Evolutionary conservation across 2,888 invertebrate species (phyloP).

Genomic region (Xanthorhoe designata): DNA sequence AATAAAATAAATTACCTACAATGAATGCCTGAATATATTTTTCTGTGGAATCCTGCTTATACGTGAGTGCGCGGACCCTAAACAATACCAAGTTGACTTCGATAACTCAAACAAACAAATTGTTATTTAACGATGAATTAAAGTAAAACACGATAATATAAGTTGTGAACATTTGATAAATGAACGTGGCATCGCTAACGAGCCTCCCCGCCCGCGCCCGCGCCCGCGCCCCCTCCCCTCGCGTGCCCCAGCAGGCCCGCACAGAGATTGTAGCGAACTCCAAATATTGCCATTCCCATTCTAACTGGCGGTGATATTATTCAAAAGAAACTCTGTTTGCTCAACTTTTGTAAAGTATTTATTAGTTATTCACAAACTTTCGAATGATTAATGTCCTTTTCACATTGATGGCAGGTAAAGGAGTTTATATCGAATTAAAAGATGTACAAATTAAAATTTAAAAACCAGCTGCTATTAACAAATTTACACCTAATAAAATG

Average conservation of each 20-base stretch:
- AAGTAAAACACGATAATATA: conserved; percentile 16
- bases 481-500: no score
- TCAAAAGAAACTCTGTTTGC: conserved; percentile 15
- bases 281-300: conserved; percentile 13
- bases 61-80: neutral
- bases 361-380: conserved; percentile 12
- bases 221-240: neutral
- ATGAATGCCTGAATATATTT: no score
- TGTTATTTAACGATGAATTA: conserved; percentile 14
- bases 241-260: no score
- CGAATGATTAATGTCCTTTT: conserved; percentile 4
- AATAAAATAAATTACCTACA: no score
- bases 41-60: neutral
- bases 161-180: conserved; percentile 16
- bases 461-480: no score
- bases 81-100: neutral
- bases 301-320: conserved; percentile 14
- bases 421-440: neutral
- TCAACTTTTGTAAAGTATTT: conserved; percentile 16
- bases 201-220: neutral
- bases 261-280: conserved; percentile 14
- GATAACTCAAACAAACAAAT: conserved; percentile 8
- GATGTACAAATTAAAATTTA: no score
- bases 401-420: neutral
- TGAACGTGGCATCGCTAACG: conserved; percentile 17